Evolutionary conservation across 35 echinoderm and acorn worm genomes (phyloP), one percentile per base, ranked within the genome.

Genomic region (Chiridota heheva): DNA sequence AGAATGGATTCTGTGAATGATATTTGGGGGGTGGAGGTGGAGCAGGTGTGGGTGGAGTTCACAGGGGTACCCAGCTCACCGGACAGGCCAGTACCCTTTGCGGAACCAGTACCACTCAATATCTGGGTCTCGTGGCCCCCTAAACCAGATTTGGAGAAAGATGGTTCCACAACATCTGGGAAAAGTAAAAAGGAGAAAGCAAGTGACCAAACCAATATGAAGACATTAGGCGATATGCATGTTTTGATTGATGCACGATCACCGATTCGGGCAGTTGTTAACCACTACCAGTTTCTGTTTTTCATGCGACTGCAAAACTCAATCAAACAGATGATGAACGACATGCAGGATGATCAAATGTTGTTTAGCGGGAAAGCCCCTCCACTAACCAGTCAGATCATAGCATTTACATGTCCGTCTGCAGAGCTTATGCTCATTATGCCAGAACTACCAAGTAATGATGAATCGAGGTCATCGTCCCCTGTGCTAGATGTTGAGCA

Each of bases 21-120:
- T 82, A 68, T 92, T 15, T 98, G 95, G 95, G 82, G 89, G 36
- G 39, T 91, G 25, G 90, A 91, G 80, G 73, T 98, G 20, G 95
- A 98, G 22, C 95, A 98, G 59, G 57, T 98, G 35, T 98, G 95
- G 95, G 81, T 77, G 2, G 95, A 98, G 41, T 98, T 98, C 39
- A 40, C 77, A 5, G 89, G 85, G 18, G 73, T 87, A 32, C 60
- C 78, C 12, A 81, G 82, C 45, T 81, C 85, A 13, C 38, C 42
- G 26, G 95, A 91, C 40, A 83, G 95, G 58, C 95, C 85, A 0
- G 81, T 91, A 16, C 85, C 95, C 1, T 83, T 92, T 55, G 61
- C 92, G 17, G 89, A 98, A 57, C 89, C 95, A 4, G 72, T 91
- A 28, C 84, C 89, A 28, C 42, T 91, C 13, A 82, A 70, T 26